Evolutionary conservation across 2,888 invertebrate genomes (phyloP).

Genomic region (Lasioglossum morio): DNA sequence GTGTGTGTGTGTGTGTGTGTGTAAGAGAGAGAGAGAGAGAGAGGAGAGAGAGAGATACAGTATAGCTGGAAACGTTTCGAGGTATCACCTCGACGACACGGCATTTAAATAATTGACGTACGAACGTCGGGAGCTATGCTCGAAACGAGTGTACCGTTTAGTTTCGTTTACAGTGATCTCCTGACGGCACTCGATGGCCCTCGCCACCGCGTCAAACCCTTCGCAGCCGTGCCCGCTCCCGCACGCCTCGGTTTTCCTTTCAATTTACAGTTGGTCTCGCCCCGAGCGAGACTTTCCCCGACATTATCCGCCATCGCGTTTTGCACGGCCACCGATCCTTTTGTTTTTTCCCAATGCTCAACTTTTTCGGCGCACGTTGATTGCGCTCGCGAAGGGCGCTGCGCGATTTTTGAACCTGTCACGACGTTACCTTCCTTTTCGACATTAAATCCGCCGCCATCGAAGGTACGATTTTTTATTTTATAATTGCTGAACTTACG

Average conservation of each 20-base stretch:
- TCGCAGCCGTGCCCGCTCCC: conserved; percentile 20
- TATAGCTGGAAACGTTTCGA: background rate
- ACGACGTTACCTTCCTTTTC: too few relatives aligned
- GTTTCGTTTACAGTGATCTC: conserved; percentile 36
- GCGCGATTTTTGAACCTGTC: background rate
- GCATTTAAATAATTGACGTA: conserved; percentile 16
- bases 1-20: too few relatives aligned
- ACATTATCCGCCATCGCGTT: background rate
- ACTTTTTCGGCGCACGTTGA: background rate
- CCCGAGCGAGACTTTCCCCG: conserved; percentile 18
- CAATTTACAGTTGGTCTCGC: conserved; percentile 14
- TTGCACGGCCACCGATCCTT: background rate
- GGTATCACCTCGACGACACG: background rate
- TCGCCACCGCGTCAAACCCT: conserved; percentile 34
- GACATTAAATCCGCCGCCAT: too few relatives aligned
- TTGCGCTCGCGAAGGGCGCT: background rate
- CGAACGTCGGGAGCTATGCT: conserved; percentile 12
- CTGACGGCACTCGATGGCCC: conserved; percentile 40
- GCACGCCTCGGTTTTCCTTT: conserved; percentile 9
- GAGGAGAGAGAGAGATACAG: background rate
- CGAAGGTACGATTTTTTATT: too few relatives aligned
- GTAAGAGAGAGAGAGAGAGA: background rate
- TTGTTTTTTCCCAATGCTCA: background rate
- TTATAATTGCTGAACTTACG: too few relatives aligned
- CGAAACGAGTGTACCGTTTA: conserved; percentile 38